phyloP scores from a whole-genome alignment of 1,140 invertebrate genomes.

The Orchesella cincta region DNA sequence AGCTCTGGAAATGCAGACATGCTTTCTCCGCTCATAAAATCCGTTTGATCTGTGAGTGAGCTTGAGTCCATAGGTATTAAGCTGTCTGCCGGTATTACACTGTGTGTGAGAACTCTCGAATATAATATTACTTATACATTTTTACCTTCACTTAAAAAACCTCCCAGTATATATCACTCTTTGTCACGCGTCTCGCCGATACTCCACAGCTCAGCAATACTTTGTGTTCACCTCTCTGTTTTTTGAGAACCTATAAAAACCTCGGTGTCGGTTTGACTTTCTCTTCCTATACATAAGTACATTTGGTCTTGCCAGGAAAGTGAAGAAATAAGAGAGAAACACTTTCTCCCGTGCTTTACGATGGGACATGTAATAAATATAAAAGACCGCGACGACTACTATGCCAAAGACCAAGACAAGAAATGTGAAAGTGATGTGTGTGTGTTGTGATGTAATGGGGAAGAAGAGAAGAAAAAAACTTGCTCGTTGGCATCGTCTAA shows the following conservation, averaged over 20 bases:
- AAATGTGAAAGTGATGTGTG: conserved; percentile 20
- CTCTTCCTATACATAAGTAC: not conserved
- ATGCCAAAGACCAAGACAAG: not conserved
- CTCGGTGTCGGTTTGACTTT: conserved; percentile 12
- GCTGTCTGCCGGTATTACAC: not conserved
- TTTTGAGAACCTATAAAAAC: not conserved
- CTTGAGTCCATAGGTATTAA: not conserved
- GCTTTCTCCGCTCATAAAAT: conserved; percentile 1
- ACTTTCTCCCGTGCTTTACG: not conserved
- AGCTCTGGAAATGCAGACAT: not conserved
- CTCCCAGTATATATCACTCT: not conserved
- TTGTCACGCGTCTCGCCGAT: conserved; percentile 11
- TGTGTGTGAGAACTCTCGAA: no score
- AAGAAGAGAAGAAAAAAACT: not conserved
- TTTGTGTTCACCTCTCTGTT: no score
- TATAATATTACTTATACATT: not conserved
- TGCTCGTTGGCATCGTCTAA: not conserved
- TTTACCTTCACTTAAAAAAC: not conserved
- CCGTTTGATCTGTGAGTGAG: no score
- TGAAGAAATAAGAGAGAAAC: not conserved
- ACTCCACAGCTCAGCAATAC: no score
- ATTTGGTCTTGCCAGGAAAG: not conserved
- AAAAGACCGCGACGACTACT: not conserved
- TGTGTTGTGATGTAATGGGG: not conserved
- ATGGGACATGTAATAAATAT: conserved; percentile 26